These are phyloP conservation scores for Huso huso DNA, from an alignment of 2,797 vertebrate genomes.

Conservation along the genomic window DNA sequence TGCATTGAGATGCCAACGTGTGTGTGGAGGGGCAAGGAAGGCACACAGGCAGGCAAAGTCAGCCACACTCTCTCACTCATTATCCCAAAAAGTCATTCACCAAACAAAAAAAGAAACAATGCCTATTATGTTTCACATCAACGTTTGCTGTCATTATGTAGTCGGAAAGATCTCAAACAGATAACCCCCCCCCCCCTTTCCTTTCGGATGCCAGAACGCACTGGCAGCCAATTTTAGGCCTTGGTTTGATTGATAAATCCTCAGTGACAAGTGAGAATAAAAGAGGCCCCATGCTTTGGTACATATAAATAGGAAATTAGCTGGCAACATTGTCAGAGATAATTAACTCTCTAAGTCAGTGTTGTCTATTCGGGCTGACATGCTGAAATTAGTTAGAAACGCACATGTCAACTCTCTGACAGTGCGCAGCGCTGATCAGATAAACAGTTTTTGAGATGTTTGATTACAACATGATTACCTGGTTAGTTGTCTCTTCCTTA, in stretches of 20 bases:
- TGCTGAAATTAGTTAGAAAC: constrained; percentile 75
- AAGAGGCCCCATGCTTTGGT: constrained; percentile 68
- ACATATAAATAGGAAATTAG: constrained; percentile 84
- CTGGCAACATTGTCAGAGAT: constrained; percentile 82
- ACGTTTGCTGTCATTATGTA: constrained; percentile 39
- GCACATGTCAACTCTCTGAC: constrained; percentile 68
- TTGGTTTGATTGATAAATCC: constrained; percentile 82
- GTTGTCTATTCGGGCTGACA: constrained; percentile 71
- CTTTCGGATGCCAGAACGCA: constrained; percentile 54
- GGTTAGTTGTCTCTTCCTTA: constrained; percentile 19
- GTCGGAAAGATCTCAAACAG: constrained; percentile 63
- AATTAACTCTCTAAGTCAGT: constrained; percentile 75
- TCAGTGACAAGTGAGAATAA: constrained; percentile 74
- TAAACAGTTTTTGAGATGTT: constrained; percentile 66
- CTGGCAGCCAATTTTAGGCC: constrained; percentile 59
- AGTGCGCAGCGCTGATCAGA: constrained; percentile 70
- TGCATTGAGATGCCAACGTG: constrained; percentile 28
- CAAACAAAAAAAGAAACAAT: constrained; percentile 33
- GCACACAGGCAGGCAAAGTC: constrained; percentile 19
- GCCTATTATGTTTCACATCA: constrained; percentile 52
- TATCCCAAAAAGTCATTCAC: constrained; percentile 27
- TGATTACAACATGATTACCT: constrained; percentile 59
- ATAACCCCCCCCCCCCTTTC: constrained; percentile 59
- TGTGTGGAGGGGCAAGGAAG: constrained; percentile 12
- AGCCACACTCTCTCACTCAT: constrained; percentile 13